Evolutionary conservation across 92 coral and sea anemone species (phyloP).

Genomic region (Plumapathes pennacea): DNA sequence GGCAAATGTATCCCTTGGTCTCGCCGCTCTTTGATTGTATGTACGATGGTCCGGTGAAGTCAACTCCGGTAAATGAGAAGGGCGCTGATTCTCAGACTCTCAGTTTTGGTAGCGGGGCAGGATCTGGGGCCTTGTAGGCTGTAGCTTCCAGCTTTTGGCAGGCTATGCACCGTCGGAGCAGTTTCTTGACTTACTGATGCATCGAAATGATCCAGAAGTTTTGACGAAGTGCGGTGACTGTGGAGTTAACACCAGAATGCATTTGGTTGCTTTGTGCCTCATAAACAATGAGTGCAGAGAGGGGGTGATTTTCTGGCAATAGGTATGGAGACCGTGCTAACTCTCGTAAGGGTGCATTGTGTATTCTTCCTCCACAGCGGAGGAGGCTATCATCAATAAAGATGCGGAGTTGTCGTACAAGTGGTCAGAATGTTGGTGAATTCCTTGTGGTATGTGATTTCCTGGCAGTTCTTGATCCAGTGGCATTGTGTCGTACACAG

Average conservation of each 20-base stretch:
- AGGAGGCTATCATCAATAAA: slow-evolving; percentile 32
- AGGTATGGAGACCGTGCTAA: slow-evolving; percentile 31
- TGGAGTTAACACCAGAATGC: slow-evolving; percentile 46
- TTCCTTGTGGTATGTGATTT: too few relatives aligned
- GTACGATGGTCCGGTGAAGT: slow-evolving; percentile 46
- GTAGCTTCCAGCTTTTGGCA: slow-evolving; percentile 3
- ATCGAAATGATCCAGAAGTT: slow-evolving; percentile 30
- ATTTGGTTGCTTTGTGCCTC: slow-evolving; percentile 29
- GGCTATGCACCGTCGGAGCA: slow-evolving; percentile 25
- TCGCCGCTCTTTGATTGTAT: not conserved
- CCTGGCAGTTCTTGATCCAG: too few relatives aligned
- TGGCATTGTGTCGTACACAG: too few relatives aligned
- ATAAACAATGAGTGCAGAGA: slow-evolving; percentile 26
- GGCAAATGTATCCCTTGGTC: slow-evolving; percentile 40
- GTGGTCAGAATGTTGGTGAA: too few relatives aligned
- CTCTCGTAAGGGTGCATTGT: slow-evolving; percentile 33
- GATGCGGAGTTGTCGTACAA: slow-evolving; percentile 15
- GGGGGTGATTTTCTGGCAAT: slow-evolving; percentile 26
- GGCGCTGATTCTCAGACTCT: slow-evolving; percentile 42
- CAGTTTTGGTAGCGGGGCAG: slow-evolving; percentile 48
- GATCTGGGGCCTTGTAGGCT: slow-evolving; percentile 54
- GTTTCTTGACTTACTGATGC: slow-evolving; percentile 23
- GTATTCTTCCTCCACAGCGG: slow-evolving; percentile 57
- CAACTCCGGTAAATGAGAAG: slow-evolving; percentile 54
- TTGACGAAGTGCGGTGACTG: slow-evolving; percentile 34